Percentiles rank a stretch among this genome's conserved stretches.
These are phyloP conservation scores for Temnothorax curvispinosus DNA, from an alignment of 1,140 invertebrate genomes.

Conservation along the genomic window DNA sequence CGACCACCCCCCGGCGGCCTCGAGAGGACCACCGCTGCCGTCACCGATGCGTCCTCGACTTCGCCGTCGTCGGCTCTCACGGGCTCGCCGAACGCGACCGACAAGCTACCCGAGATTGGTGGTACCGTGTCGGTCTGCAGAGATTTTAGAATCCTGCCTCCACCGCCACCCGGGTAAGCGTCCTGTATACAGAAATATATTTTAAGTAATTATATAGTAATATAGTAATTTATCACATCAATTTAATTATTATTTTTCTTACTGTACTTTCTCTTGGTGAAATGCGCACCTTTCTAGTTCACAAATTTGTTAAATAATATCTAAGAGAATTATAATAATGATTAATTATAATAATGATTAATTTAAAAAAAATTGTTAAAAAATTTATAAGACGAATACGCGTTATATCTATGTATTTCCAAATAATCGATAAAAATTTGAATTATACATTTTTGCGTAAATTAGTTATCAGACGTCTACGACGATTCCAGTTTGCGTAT, in stretches of 20 bases:
- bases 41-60: conserved; percentile 66
- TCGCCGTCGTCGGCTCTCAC: conserved; percentile 69
- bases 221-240: neutral
- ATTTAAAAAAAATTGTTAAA: no score
- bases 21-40: conserved; percentile 55
- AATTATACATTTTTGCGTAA: no score
- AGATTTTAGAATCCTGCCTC: conserved; percentile 80
- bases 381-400: no score
- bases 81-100: conserved; percentile 54
- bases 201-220: no score
- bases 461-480: no score
- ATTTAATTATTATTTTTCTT: neutral
- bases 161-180: conserved; percentile 80
- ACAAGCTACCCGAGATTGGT: conserved; percentile 75
- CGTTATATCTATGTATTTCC: no score
- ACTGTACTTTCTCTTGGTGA: neutral
- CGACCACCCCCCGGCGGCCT: conserved; percentile 79
- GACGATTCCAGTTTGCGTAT: no score
- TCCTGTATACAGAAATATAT: neutral
- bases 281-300: no score
- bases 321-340: no score
- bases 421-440: no score
- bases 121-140: conserved; percentile 75
- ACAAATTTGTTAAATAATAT: no score
- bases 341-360: no score